phyloP scores from a whole-genome alignment of 2,888 invertebrate genomes.

The Cantharis lateralis region DNA sequence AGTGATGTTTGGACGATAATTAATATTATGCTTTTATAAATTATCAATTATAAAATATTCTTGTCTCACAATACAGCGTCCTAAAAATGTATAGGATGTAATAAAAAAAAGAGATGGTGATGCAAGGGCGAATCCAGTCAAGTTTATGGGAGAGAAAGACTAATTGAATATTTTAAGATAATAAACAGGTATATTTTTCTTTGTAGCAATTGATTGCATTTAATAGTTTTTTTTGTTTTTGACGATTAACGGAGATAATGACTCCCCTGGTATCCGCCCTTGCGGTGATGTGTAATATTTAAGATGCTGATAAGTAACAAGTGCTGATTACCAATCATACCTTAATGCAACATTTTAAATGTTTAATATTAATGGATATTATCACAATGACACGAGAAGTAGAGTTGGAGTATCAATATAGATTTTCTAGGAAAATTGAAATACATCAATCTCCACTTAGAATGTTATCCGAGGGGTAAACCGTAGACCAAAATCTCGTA shows the following conservation, averaged over 20 bases:
- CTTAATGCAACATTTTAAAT: background rate
- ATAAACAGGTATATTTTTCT: too few relatives aligned
- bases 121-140: too few relatives aligned
- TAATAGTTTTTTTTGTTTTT: too few relatives aligned
- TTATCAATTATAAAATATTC: constrained; percentile 12
- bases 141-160: too few relatives aligned
- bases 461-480: too few relatives aligned
- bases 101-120: background rate
- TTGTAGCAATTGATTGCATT: too few relatives aligned
- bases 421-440: background rate
- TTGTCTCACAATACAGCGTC: background rate
- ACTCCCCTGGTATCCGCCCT: too few relatives aligned
- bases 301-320: constrained; percentile 6
- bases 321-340: background rate
- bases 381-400: background rate
- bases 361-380: background rate
- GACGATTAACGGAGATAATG: too few relatives aligned
- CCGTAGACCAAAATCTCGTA: too few relatives aligned
- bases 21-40: constrained; percentile 3
- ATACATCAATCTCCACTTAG: background rate
- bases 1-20: constrained; percentile 42
- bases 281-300: background rate
- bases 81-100: background rate
- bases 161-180: too few relatives aligned
- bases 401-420: background rate